These are phyloP conservation scores for Sitta europaea DNA, from an alignment of 2,113 vertebrate genomes.

Conservation along the genomic window DNA sequence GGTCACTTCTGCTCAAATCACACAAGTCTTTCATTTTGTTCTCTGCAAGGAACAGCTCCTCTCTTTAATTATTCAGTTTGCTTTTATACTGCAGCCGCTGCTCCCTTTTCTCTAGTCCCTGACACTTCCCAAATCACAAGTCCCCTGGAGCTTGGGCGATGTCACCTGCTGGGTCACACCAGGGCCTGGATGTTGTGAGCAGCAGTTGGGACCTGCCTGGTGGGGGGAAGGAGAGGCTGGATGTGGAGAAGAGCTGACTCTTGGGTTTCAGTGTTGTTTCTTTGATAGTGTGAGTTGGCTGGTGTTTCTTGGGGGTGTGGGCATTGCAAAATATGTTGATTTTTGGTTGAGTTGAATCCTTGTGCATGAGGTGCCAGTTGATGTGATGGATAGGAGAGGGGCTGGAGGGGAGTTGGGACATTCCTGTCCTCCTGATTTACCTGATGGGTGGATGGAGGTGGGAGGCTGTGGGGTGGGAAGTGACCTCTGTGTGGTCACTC, in stretches of 20 bases:
- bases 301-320: not conserved
- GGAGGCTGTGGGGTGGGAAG: not conserved
- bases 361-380: not conserved
- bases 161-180: not conserved
- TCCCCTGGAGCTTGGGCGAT: not conserved
- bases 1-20: slow-evolving; percentile 58
- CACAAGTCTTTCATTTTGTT: slow-evolving; percentile 49
- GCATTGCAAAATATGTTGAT: not conserved
- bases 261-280: not conserved
- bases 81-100: slow-evolving; percentile 5
- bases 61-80: slow-evolving; percentile 60
- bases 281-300: not conserved
- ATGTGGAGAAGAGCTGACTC: not conserved
- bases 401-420: not conserved
- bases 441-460: not conserved
- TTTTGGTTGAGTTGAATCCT: not conserved
- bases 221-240: not conserved
- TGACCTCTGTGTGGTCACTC: not conserved
- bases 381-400: not conserved
- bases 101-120: slow-evolving; percentile 22
- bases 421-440: not conserved
- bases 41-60: slow-evolving; percentile 4
- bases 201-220: not conserved
- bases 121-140: not conserved
- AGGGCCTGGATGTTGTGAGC: not conserved